These are phyloP conservation scores for Anolis carolinensis DNA, from an alignment of 2,113 vertebrate genomes.

Conservation along the genomic window DNA sequence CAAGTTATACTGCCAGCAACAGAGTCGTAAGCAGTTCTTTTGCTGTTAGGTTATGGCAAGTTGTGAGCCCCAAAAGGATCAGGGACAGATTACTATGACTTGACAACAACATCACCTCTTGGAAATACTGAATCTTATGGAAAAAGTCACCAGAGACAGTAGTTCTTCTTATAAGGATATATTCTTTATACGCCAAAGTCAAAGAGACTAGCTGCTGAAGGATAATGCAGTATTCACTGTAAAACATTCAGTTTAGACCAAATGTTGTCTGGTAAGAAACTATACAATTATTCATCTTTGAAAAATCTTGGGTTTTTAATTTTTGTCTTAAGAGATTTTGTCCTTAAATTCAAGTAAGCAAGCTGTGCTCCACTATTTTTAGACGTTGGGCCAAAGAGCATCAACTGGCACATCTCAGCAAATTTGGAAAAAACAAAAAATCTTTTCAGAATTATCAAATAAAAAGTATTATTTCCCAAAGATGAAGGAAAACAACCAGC, in stretches of 20 bases:
- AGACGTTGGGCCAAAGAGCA: conserved; percentile 34
- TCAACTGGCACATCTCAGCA: conserved; percentile 38
- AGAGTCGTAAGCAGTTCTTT: not conserved
- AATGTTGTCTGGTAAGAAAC: no score
- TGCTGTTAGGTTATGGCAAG: not conserved
- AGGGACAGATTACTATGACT: not conserved
- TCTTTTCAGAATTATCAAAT: not conserved
- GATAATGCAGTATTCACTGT: not conserved
- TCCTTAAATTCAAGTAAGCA: not conserved
- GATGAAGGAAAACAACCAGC: not conserved
- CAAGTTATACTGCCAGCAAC: not conserved
- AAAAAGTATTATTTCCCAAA: conserved; percentile 7
- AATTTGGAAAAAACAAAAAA: not conserved
- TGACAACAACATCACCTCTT: not conserved
- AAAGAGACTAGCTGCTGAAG: not conserved
- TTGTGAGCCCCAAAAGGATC: not conserved
- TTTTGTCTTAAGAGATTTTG: not conserved
- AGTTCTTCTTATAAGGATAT: not conserved
- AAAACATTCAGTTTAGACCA: not conserved
- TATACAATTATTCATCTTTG: conserved; percentile 16
- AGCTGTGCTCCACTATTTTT: conserved; percentile 5
- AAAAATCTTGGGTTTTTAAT: conserved; percentile 1
- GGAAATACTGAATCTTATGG: not conserved
- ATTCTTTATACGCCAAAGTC: not conserved
- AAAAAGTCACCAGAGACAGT: not conserved